Conservation (phyloP, 1,140 invertebrate genomes). For the Cherax quadricarinatus region DNA sequence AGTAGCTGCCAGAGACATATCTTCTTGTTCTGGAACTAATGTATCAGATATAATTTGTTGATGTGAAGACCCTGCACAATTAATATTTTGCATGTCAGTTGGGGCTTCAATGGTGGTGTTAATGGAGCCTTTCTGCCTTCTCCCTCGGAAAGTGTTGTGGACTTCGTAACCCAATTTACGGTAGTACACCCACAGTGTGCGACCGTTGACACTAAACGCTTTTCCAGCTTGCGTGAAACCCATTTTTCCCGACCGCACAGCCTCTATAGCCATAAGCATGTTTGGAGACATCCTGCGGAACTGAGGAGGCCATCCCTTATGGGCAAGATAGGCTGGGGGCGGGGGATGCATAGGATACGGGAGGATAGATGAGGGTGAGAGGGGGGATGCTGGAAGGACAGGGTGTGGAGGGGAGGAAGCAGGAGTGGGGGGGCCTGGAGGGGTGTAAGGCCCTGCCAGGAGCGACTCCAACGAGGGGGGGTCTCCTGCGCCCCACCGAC, state of each 20-base stretch:
- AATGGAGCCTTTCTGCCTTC: conserved; percentile 12
- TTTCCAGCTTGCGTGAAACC: conserved; percentile 90
- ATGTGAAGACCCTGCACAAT: conserved; percentile 52
- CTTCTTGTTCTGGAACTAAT: conserved; percentile 35
- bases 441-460: conserved; percentile 61
- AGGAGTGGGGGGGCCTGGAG: conserved; percentile 65
- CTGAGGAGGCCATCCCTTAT: conserved; percentile 70
- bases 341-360: conserved; percentile 62
- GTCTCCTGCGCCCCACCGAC: conserved; percentile 65
- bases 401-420: conserved; percentile 56
- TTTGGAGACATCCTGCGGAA: conserved; percentile 72
- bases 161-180: conserved; percentile 85
- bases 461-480: conserved; percentile 64
- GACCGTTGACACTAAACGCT: conserved; percentile 88
- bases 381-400: conserved; percentile 35
- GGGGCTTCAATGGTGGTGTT: not conserved
- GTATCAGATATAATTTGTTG: conserved; percentile 18
- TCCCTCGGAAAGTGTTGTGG: conserved; percentile 71
- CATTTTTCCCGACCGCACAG: conserved; percentile 87
- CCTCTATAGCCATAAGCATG: conserved; percentile 82
- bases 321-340: conserved; percentile 42
- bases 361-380: conserved; percentile 37
- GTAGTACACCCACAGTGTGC: conserved; percentile 89
- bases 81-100: not conserved
- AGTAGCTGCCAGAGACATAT: conserved; percentile 1